phyloP scores from a whole-genome alignment of 2,888 invertebrate genomes.

The Chalcis sispes region DNA sequence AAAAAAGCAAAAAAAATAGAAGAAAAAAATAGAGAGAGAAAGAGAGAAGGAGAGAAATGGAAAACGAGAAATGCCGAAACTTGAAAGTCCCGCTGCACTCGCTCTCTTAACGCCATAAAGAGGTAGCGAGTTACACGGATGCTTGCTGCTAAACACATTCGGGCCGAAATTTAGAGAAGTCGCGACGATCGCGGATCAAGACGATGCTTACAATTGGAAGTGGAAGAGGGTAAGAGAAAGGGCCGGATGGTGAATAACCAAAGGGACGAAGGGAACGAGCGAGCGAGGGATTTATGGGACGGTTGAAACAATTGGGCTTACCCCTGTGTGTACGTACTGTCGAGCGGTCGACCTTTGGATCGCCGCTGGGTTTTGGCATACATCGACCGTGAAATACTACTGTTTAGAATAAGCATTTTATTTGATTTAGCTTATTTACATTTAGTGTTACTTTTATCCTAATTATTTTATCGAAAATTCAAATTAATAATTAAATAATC shows the following conservation, averaged over 20 bases:
- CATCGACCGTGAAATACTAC: constrained; percentile 20
- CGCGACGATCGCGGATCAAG: too few species aligned
- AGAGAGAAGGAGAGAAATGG: too few species aligned
- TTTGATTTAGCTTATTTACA: too few species aligned
- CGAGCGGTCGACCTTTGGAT: constrained; percentile 31
- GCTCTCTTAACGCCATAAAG: constrained; percentile 11
- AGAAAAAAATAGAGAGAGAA: constrained; percentile 8
- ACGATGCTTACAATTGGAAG: too few species aligned
- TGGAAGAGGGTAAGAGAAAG: constrained; percentile 38
- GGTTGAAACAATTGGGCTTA: constrained; percentile 70
- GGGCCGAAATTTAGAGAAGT: constrained; percentile 68
- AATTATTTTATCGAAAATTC: too few species aligned
- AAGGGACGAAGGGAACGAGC: constrained; percentile 36
- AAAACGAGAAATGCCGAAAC: background rate
- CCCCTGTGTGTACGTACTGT: constrained; percentile 38
- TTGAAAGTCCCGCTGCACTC: constrained; percentile 15
- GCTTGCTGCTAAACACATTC: constrained; percentile 68
- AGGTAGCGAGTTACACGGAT: constrained; percentile 4
- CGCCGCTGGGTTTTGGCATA: constrained; percentile 35
- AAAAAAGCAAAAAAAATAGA: constrained; percentile 10
- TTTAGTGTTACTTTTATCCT: too few species aligned
- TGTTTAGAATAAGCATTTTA: background rate
- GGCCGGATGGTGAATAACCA: constrained; percentile 39
- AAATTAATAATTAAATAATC: too few species aligned
- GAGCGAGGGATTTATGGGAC: constrained; percentile 66